A percentile compares a stretch with the other conserved stretches of the same genome.
phyloP scores from a whole-genome alignment of 2,113 vertebrate species.

The Bothrops jararaca region DNA sequence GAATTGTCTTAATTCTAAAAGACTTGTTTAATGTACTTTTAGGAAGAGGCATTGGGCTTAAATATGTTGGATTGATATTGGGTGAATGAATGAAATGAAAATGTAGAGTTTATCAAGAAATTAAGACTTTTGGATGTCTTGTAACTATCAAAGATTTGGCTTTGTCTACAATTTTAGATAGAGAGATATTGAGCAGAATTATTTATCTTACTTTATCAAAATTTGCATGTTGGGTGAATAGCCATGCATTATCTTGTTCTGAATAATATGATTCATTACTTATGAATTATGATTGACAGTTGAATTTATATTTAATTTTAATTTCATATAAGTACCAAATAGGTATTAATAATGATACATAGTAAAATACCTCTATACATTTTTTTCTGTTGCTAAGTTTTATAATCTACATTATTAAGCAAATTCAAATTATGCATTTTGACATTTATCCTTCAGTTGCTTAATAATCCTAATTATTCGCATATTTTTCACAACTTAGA shows the following conservation, averaged over 20 bases:
- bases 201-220: too few species aligned
- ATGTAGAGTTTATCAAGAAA: not conserved
- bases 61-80: not conserved
- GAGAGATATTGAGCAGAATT: too few species aligned
- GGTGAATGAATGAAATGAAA: not conserved
- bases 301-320: too few species aligned
- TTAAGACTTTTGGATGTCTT: not conserved
- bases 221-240: too few species aligned
- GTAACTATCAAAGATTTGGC: not conserved
- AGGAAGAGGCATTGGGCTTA: not conserved
- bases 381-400: not conserved
- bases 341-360: too few species aligned
- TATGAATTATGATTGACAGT: too few species aligned
- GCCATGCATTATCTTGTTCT: too few species aligned
- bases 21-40: not conserved
- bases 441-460: not conserved
- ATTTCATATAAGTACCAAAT: too few species aligned
- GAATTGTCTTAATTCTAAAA: not conserved
- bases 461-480: not conserved
- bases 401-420: not conserved
- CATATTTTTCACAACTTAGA: too few species aligned
- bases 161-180: too few species aligned
- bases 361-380: not conserved
- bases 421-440: not conserved
- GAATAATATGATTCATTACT: too few species aligned